Evolutionary conservation across 2,888 invertebrate species (phyloP).

Genomic region (Dromius quadrimaculatus): DNA sequence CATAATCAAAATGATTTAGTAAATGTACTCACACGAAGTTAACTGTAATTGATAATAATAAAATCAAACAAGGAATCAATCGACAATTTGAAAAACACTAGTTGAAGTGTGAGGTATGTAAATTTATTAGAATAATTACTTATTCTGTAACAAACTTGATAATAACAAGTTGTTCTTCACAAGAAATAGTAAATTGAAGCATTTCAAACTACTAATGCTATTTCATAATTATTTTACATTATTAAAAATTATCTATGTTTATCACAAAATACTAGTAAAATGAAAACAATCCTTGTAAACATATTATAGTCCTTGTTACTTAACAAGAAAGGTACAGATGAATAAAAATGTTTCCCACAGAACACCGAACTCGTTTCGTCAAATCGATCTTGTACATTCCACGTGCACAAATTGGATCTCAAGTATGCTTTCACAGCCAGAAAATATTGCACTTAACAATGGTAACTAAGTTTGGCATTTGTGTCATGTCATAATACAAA

Average conservation of each 20-base stretch:
- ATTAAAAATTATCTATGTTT: slow-evolving; percentile 37
- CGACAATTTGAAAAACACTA: slow-evolving; percentile 39
- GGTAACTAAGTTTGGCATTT: slow-evolving; percentile 45
- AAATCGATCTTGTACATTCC: slow-evolving; percentile 20
- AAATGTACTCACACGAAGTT: slow-evolving; percentile 35
- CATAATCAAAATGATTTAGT: slow-evolving; percentile 38
- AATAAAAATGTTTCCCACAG: slow-evolving; percentile 38
- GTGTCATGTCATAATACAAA: slow-evolving; percentile 25
- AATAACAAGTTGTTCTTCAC: slow-evolving; percentile 36
- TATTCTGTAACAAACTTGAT: slow-evolving; percentile 37
- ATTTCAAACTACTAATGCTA: slow-evolving; percentile 27
- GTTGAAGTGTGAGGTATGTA: slow-evolving; percentile 42
- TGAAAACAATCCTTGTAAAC: slow-evolving; percentile 45
- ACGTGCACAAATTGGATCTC: slow-evolving; percentile 10
- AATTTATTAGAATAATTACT: slow-evolving; percentile 30
- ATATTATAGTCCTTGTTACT: slow-evolving; percentile 44
- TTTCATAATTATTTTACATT: slow-evolving; percentile 36
- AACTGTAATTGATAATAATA: slow-evolving; percentile 23
- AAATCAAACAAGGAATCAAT: slow-evolving; percentile 32
- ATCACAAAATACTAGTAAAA: slow-evolving; percentile 35
- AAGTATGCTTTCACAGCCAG: slow-evolving; percentile 48
- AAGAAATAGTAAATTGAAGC: slow-evolving; percentile 44
- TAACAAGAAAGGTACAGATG: slow-evolving; percentile 40
- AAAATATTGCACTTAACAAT: slow-evolving; percentile 50
- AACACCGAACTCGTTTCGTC: slow-evolving; percentile 31